phyloP scores from a whole-genome alignment of 1,140 invertebrate species.

The Aphidius gifuensis region DNA sequence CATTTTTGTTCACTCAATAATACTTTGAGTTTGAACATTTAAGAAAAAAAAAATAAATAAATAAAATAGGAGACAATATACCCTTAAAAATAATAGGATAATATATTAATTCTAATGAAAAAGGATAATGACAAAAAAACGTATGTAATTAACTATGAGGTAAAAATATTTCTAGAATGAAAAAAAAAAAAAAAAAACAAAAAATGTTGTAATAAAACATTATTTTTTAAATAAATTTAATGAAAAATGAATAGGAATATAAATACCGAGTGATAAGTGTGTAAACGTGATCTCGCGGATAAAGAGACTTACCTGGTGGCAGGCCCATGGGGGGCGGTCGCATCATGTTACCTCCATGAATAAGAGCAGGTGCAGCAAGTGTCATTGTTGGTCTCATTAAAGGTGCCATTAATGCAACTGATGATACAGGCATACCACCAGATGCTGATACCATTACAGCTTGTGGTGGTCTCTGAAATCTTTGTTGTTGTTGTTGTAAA shows the following conservation, averaged over 20 bases:
- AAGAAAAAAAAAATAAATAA: too few relatives aligned
- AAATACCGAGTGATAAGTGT: not conserved
- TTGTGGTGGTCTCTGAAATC: constrained; percentile 47
- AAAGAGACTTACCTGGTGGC: constrained; percentile 66
- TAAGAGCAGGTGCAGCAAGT: constrained; percentile 65
- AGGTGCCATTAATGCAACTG: constrained; percentile 62
- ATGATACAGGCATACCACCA: constrained; percentile 55
- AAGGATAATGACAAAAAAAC: too few relatives aligned
- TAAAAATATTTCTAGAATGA: too few relatives aligned
- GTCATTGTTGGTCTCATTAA: constrained; percentile 63
- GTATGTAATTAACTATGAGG: too few relatives aligned
- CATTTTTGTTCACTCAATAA: too few relatives aligned
- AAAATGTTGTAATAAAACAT: not conserved
- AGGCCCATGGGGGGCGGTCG: constrained; percentile 68
- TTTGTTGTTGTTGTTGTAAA: constrained; percentile 40
- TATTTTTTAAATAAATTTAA: constrained; percentile 1
- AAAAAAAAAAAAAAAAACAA: too few relatives aligned
- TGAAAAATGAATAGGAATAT: not conserved
- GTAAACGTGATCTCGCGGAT: constrained; percentile 4
- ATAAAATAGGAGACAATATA: too few relatives aligned
- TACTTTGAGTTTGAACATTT: too few relatives aligned
- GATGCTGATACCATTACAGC: constrained; percentile 49
- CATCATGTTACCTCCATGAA: constrained; percentile 70
- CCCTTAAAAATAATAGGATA: too few relatives aligned
- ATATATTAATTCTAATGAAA: too few relatives aligned